Evolutionary conservation across 2,888 invertebrate genomes (phyloP).

Genomic region (Drosophila nigricruria): DNA sequence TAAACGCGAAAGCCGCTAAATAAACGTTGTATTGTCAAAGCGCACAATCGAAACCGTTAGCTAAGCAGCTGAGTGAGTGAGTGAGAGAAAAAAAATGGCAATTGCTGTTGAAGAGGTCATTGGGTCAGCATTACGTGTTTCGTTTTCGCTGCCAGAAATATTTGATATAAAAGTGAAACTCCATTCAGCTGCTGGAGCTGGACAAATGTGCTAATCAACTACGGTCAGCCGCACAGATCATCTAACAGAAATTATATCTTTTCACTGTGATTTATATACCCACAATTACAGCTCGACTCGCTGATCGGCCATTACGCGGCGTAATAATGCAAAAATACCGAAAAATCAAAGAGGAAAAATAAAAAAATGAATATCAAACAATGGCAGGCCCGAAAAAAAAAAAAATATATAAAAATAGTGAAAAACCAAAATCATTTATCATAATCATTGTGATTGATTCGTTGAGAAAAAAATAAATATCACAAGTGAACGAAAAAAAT

Average conservation of each 20-base stretch:
- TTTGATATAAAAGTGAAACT: constrained; percentile 67
- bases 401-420: constrained; percentile 57
- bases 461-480: constrained; percentile 76
- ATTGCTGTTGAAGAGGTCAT: constrained; percentile 63
- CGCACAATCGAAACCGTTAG: constrained; percentile 33
- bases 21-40: constrained; percentile 22
- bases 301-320: constrained; percentile 73
- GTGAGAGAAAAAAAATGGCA: constrained; percentile 38
- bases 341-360: constrained; percentile 18
- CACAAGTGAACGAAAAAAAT: constrained; percentile 65
- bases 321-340: constrained; percentile 72
- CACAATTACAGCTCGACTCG: constrained; percentile 71
- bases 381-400: constrained; percentile 39
- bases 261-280: constrained; percentile 76
- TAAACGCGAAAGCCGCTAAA: constrained; percentile 39
- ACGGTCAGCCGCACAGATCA: constrained; percentile 51
- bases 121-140: constrained; percentile 66
- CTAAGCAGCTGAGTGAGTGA: constrained; percentile 12
- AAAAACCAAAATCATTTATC: constrained; percentile 82
- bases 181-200: constrained; percentile 30
- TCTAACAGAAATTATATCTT: constrained; percentile 73
- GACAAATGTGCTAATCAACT: constrained; percentile 78
- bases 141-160: constrained; percentile 15
- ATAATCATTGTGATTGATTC: constrained; percentile 84
- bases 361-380: constrained; percentile 45